Base-by-base conservation (phyloP, 2,797 vertebrate genomes). In the Mionectes olivaceus region DNA sequence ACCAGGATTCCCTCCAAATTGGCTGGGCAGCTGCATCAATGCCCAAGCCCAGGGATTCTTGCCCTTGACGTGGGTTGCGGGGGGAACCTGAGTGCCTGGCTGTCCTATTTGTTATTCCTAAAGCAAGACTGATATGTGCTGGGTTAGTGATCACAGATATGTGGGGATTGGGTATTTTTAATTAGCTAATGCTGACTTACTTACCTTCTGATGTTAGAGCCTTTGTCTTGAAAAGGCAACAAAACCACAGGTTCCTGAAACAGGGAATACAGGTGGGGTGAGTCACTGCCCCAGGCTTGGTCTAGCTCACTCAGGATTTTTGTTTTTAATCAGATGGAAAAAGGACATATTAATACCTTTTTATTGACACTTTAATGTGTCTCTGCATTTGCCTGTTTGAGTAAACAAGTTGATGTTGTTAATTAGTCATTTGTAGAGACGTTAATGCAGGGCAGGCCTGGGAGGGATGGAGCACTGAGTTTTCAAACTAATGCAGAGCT, bases 231-330 rank as follows among this genome's bases (percentile, higher is more conserved):
- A 67, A 67, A 75, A 89, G 37, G 33, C 52, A 64, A 37, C 41
- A 77, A 92, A 95, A 56, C 67, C 90, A 84, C 86, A 77, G 60
- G 75, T 83, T 85, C 88, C 81, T 8, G 71, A 24, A 52, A 77
- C 2, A 4, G 25, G 53, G 57, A 84, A 50, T 80, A 11, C 2
- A 2, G 13, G 4, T 0, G 0, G 35, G 11, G 44, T 91, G 93
- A 93, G 63, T 94, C 92, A 84, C 32, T 56, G 71, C 41, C 70
- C 44, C 86, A 56, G 74, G 39, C 59, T 3, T 23, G 39, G 44
- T 77, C 63, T 50, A 35, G 17, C 70, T 68, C 3, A 23, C 19
- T 19, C 4, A 57, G 55, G 5, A 16, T 22, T 50, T 27, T 25
- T 59, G 37, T 57, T 74, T 79, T 32, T 1, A 30, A 52, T 71